Base-by-base conservation (phyloP, 1,140 invertebrate species). In the Ptiloglossa arizonensis region DNA sequence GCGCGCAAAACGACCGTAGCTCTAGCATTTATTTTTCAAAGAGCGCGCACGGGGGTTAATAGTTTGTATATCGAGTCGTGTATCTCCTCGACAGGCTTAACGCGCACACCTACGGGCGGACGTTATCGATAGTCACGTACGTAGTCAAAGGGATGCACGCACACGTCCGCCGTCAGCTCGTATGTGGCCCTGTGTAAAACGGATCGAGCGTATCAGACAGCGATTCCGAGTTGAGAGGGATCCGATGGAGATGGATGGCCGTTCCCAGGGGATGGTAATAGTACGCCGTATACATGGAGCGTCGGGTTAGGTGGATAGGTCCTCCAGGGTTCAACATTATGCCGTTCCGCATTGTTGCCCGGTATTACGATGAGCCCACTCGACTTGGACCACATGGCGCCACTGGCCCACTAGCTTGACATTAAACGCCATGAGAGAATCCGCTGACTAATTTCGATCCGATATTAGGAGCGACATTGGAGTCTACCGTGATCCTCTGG, bases 171-270 rank as follows among this genome's bases (percentile, higher is more conserved):
- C 5, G 54, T 17, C 35, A 41, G 29, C 38, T 56, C 19, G 70
- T 66, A 74, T 62, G 77, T 66, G 52, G 59, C 52, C 6, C 27
- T 8, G 60, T 74, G 71, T 79, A 79, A 68, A 68, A 63, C 62
- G 82, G 64, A 66, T 85, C 78, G 77, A 76, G 81, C 71, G 56
- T 68, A 79, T 69, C 69, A 78, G 87, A 86, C 84, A 89, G 85
- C 83, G 87, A 91, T 91, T 91, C 87, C 73, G 78, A 63, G 85
- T 79, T 90, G 89, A 92, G 88, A 90, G 89, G 88, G 86, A 92
- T 93, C 83, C 91, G 86, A 92, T 93, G 91, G 89, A 92, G 91
- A 93, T 91, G 88, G 89, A 93, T 92, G 85, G 87, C 81, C 80
- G 84, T 79, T 90, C 91, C 89, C 90, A 62, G 69, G 91, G 90